Evolutionary conservation across 2,888 invertebrate genomes (phyloP).

Genomic region (Catocala fraxini): DNA sequence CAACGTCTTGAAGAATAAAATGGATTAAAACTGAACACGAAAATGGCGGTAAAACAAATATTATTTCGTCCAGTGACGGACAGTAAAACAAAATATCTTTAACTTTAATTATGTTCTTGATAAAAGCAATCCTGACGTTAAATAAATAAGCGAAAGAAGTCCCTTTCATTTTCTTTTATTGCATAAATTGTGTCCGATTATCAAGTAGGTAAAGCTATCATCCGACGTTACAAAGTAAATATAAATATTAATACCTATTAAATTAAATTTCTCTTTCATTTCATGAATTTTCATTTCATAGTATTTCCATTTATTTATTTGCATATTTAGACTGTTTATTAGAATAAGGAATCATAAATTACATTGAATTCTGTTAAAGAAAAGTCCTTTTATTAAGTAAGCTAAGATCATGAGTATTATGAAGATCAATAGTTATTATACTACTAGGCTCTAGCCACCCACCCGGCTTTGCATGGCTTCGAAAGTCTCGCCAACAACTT

Average conservation of each 20-base stretch:
- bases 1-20: background rate
- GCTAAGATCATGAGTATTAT: too few relatives aligned
- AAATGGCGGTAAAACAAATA: background rate
- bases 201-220: background rate
- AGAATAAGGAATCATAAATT: conserved; percentile 41
- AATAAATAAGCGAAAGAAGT: conserved; percentile 1
- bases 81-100: background rate
- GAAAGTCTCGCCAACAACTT: too few relatives aligned
- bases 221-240: background rate
- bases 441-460: too few relatives aligned
- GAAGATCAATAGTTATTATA: too few relatives aligned
- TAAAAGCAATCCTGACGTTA: conserved; percentile 2
- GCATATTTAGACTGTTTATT: conserved; percentile 40
- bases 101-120: background rate
- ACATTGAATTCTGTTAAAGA: conserved; percentile 26
- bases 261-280: conserved; percentile 28
- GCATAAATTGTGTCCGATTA: conserved; percentile 1
- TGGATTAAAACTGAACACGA: conserved; percentile 1
- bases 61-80: background rate
- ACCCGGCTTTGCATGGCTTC: too few relatives aligned
- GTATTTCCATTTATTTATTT: conserved; percentile 37
- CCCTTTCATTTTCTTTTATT: conserved; percentile 4
- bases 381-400: conserved; percentile 11
- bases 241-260: conserved; percentile 9
- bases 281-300: conserved; percentile 31